A percentile compares a stretch with the other conserved stretches of the same genome.
These are phyloP conservation scores for Drosophila niveifrons DNA, from an alignment of 2,888 invertebrate genomes.

Conservation along the genomic window DNA sequence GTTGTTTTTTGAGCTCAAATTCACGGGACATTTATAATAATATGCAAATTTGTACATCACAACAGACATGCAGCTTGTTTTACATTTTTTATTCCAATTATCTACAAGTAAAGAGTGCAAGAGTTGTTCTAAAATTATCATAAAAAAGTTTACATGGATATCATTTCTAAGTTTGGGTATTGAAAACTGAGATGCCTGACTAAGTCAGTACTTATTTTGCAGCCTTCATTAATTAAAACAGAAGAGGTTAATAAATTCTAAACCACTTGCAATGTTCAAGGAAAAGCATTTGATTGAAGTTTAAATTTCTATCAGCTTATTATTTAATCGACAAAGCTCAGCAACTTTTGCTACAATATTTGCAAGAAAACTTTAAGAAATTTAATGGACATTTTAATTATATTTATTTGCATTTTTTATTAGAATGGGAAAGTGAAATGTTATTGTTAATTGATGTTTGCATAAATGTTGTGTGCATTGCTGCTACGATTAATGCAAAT, in stretches of 20 bases:
- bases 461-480: neutral
- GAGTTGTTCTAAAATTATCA: neutral
- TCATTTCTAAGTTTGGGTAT: neutral
- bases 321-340: neutral
- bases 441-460: neutral
- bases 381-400: neutral
- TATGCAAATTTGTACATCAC: constrained; percentile 15
- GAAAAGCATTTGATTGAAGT: neutral
- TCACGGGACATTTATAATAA: constrained; percentile 11
- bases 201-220: neutral
- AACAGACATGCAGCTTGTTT: neutral
- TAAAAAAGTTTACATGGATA: neutral
- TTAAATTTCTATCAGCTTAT: neutral
- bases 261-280: neutral
- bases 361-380: neutral
- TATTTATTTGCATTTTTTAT: neutral
- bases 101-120: neutral
- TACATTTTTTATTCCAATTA: neutral
- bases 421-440: neutral
- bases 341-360: neutral
- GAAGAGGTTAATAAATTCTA: neutral
- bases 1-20: constrained; percentile 5
- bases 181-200: neutral
- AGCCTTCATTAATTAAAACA: neutral
- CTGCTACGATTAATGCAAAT: constrained; percentile 9